A percentile compares a stretch with the other conserved stretches of the same genome.
phyloP scores from a whole-genome alignment of 1,140 invertebrate genomes.

The Vollenhovia emeryi region DNA sequence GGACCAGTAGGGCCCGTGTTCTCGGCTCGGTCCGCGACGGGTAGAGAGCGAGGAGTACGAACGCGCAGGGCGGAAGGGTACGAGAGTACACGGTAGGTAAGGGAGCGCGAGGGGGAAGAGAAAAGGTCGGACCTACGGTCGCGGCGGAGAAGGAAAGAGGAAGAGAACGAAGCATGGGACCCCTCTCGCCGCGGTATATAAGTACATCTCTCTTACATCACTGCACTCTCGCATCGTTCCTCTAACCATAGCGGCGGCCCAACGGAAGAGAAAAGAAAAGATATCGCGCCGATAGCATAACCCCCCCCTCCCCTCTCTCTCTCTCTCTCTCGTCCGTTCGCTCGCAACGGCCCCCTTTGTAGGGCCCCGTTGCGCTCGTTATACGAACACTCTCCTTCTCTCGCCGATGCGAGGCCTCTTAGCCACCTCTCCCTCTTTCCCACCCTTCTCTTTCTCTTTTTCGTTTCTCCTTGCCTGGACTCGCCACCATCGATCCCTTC shows the following conservation, averaged over 20 bases:
- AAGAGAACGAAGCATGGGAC: constrained; percentile 9
- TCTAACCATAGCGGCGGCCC: constrained; percentile 33
- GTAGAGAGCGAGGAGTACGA: constrained; percentile 7
- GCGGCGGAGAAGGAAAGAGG: constrained; percentile 15
- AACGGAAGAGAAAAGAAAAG: constrained; percentile 59
- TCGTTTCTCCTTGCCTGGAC: neutral
- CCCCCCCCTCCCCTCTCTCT: neutral
- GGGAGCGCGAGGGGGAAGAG: neutral
- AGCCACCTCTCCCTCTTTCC: neutral
- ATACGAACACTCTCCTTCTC: constrained; percentile 25
- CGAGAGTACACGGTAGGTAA: neutral
- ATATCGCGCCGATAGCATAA: constrained; percentile 70
- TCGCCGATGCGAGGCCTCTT: neutral
- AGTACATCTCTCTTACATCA: constrained; percentile 74
- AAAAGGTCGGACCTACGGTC: neutral
- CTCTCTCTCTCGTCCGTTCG: neutral
- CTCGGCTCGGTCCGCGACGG: constrained; percentile 12
- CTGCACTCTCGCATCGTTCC: constrained; percentile 51
- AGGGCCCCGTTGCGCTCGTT: constrained; percentile 29
- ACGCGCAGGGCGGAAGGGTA: neutral
- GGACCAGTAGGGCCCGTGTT: constrained; percentile 1
- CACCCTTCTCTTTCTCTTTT: neutral
- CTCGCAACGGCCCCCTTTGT: constrained; percentile 3
- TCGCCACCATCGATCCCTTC: neutral
- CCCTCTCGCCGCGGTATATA: constrained; percentile 46